Evolutionary conservation across 2,888 invertebrate genomes (phyloP), one percentile per base, ranked within the genome.

Genomic region (Aphidius colemani): DNA sequence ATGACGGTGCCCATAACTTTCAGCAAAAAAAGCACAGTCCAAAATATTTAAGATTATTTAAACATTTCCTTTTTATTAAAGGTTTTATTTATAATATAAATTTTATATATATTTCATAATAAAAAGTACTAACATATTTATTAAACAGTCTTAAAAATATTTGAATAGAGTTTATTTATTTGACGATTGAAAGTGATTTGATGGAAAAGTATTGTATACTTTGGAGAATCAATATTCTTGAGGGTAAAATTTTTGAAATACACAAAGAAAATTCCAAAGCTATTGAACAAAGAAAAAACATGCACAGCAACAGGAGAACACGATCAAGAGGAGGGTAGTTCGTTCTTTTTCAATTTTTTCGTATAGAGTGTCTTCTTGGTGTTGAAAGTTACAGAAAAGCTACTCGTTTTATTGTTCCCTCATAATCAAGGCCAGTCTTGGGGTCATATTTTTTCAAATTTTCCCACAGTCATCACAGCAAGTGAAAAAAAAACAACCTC

Each of bases 251-350:
- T 30, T 30, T 30, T 30, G 30, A 5, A 30, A 30, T 30, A 30
- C 30, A 30, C 1, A 5, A 30, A 30, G 30, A 30, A 30, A 30
- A 30, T 30, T 30, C 30, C 30, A 30, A 30, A 30, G 30, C 30
- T 70, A 74, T 74, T 75, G 74, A 80, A 80, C 78, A 80, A 80
- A 80, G 80, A 80, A 80, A 78, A 80, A 80, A 79, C 80, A 80
- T 76, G 76, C 76, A 66, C 67, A 64, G 67, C 71, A 79, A 72
- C 77, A 80, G 80, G 80, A 80, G 78, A 78, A 68, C 76, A 80
- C 72, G 76, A 73, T 57, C 46, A 39, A 45, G 7, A 55, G 57
- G 45, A 53, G 49, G 7, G 10, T 50, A 44, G 18, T 30, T 44
- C 46, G 11, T 40, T 45, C 7, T 45, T 2, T 9, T 45, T 45